Conservation (phyloP, 37 sponge, comb jelly and placozoan species). For the Petrosia ficiformis region DNA sequence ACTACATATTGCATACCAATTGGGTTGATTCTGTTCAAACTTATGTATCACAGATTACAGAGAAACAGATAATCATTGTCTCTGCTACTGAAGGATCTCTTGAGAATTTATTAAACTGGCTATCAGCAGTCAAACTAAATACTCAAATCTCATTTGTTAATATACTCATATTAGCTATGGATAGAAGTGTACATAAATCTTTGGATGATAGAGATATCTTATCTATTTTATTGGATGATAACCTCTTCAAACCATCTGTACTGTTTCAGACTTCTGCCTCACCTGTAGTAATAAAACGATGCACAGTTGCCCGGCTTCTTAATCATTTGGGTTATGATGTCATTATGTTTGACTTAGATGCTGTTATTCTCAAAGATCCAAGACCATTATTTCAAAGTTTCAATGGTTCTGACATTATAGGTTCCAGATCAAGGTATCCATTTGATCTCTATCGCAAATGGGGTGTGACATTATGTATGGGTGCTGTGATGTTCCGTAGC, state of each 20-base stretch:
- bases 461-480: constrained; percentile 56
- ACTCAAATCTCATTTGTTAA: constrained; percentile 17
- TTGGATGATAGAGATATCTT: neutral
- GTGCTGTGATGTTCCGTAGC: constrained; percentile 31
- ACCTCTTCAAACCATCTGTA: neutral
- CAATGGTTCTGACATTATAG: constrained; percentile 37
- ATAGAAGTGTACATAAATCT: neutral
- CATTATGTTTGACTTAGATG: constrained; percentile 43
- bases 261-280: neutral
- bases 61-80: constrained; percentile 11
- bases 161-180: constrained; percentile 36
- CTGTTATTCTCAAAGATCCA: constrained; percentile 28
- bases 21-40: neutral
- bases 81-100: neutral
- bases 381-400: constrained; percentile 20
- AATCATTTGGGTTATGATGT: constrained; percentile 55
- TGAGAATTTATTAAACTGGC: constrained; percentile 44
- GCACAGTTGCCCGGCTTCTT: constrained; percentile 20
- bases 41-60: neutral
- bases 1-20: neutral
- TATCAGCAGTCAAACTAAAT: constrained; percentile 5
- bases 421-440: constrained; percentile 33
- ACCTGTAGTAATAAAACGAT: constrained; percentile 35
- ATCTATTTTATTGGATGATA: neutral
- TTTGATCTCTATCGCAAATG: constrained; percentile 23